Evolutionary conservation across 2,888 invertebrate genomes (phyloP), one percentile per base, ranked within the genome.

Genomic region (Tetropium fuscum): DNA sequence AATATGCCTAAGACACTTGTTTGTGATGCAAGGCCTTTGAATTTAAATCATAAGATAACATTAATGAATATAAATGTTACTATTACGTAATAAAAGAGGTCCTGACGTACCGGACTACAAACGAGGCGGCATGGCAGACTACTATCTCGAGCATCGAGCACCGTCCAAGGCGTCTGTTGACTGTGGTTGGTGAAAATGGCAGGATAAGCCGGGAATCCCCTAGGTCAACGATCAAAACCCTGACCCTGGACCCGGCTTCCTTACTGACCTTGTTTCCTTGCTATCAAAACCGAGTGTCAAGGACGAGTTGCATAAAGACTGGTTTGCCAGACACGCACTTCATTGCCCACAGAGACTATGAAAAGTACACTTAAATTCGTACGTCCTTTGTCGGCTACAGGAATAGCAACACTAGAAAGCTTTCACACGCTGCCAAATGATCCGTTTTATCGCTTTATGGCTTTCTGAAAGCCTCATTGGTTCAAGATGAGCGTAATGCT

Each of bases 141-240:
- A n/a, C n/a, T n/a, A n/a, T n/a, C n/a, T n/a, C n/a, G n/a, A n/a
- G n/a, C n/a, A 34, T 20, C 36, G 7, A 36, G 38, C 16, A 18
- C 44, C 48, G 22, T 48, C 48, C 41, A 20, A 41, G 16, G 20
- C 48, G 48, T 22, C 22, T 34, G 48, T 22, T 48, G 60, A 47
- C 32, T 47, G 66, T 63, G 69, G 63, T 66, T 69, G 71, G 73
- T 69, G 76, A 74, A 74, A 75, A 74, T 76, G 74, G 73, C 71
- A 72, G 73, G 75, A 75, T 76, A 76, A 76, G 68, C 67, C 62
- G 74, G 76, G 76, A 75, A 78, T 78, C 76, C 76, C 75, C 74
- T 74, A 80, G 80, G 80, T 80, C 80, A 80, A 79, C 77, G 80
- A 79, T 79, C 79, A 79, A 74, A 71, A 70, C 75, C 76, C 76